Percentiles rank a stretch among this genome's conserved stretches.
Evolutionary conservation across 2,888 invertebrate species (phyloP).

Genomic region (Troilus luridus): DNA sequence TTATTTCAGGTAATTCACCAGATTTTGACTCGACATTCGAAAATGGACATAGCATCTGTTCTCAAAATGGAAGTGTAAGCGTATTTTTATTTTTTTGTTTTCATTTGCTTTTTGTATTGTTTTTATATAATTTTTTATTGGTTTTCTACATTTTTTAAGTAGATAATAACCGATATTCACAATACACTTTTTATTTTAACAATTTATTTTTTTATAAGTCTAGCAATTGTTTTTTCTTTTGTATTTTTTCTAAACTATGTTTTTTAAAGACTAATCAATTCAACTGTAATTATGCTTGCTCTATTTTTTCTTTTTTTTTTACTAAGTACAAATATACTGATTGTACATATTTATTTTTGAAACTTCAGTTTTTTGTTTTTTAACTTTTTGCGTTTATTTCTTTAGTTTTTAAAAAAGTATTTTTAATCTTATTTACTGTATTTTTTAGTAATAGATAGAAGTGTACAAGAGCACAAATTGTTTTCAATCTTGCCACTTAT

Average conservation of each 20-base stretch:
- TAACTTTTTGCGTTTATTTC: neutral
- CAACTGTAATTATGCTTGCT: neutral
- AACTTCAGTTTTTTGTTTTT: neutral
- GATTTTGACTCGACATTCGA: constrained; percentile 50
- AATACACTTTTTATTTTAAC: neutral
- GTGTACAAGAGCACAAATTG: neutral
- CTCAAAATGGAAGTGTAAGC: constrained; percentile 58
- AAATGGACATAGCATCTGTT: constrained; percentile 56
- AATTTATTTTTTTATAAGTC: neutral
- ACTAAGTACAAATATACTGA: neutral
- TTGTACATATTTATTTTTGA: neutral
- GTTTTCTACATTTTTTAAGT: neutral
- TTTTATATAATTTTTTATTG: neutral
- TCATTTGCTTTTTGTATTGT: constrained; percentile 1
- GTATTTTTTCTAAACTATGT: neutral
- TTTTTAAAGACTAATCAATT: neutral
- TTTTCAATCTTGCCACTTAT: neutral
- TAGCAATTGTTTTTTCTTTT: neutral
- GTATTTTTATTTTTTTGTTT: constrained; percentile 48
- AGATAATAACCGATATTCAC: neutral
- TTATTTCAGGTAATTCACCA: constrained; percentile 50
- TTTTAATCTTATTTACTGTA: neutral
- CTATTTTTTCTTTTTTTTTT: neutral
- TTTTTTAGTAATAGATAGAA: neutral
- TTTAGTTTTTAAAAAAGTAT: neutral